Percentiles rank a stretch among this genome's conserved stretches.
Evolutionary conservation across 2,888 invertebrate genomes (phyloP).

Genomic region (Saturnia japonica): DNA sequence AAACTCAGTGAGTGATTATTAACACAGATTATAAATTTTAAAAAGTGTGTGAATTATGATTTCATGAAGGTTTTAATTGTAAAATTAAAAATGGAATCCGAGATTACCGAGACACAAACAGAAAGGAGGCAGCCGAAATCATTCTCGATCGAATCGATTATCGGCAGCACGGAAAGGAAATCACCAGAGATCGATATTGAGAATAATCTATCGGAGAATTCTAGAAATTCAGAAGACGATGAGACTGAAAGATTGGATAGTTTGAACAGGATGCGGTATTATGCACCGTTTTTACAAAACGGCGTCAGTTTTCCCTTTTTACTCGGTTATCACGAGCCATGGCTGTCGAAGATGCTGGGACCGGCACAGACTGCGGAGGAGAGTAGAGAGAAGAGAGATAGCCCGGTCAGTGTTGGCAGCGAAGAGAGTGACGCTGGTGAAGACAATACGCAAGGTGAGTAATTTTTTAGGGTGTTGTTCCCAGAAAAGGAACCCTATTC

Average conservation of each 20-base stretch:
- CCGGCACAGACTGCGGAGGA: conserved; percentile 49
- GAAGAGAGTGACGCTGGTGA: conserved; percentile 74
- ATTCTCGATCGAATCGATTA: conserved; percentile 84
- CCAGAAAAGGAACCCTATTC: background rate
- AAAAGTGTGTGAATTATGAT: conserved; percentile 27
- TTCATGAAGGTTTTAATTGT: conserved; percentile 20
- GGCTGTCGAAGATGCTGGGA: conserved; percentile 67
- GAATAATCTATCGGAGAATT: conserved; percentile 66
- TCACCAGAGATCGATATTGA: conserved; percentile 77
- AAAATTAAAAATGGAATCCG: conserved; percentile 55
- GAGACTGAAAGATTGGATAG: conserved; percentile 61
- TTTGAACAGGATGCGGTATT: conserved; percentile 73
- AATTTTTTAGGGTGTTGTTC: background rate
- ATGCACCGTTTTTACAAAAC: conserved; percentile 73
- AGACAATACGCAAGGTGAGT: conserved; percentile 66
- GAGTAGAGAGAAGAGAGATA: conserved; percentile 66
- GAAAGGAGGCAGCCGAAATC: conserved; percentile 80
- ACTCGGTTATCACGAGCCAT: conserved; percentile 73
- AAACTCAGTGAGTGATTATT: conserved; percentile 20
- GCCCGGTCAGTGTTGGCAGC: conserved; percentile 75
- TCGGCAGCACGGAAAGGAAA: conserved; percentile 69
- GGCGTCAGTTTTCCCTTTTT: conserved; percentile 73
- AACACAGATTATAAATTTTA: conserved; percentile 18
- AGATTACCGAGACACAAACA: conserved; percentile 59
- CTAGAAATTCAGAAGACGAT: conserved; percentile 72